Evolutionary conservation across 2,113 vertebrate species (phyloP).

Genomic region (Corythornis cristatus): DNA sequence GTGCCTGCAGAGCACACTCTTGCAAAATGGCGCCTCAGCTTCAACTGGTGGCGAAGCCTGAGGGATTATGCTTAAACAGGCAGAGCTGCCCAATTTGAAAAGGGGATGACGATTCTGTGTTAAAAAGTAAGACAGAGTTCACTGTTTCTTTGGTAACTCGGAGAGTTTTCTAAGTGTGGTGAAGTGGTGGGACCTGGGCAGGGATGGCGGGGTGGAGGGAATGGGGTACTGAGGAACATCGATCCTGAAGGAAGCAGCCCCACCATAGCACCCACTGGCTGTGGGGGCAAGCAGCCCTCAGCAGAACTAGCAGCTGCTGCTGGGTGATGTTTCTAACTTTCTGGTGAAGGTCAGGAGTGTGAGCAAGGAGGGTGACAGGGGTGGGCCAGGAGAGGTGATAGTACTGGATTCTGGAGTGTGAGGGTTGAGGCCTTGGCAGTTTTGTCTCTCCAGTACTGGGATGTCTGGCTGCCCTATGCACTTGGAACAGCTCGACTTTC

Average conservation of each 20-base stretch:
- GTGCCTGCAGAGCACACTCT: accelerated
- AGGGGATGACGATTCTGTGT: background rate
- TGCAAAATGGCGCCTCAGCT: accelerated
- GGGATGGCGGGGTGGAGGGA: too few species aligned
- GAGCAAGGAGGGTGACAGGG: accelerated
- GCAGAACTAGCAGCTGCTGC: background rate
- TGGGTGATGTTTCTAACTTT: background rate
- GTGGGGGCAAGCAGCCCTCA: background rate
- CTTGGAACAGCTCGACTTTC: background rate
- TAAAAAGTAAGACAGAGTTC: background rate
- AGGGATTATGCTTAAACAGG: too few species aligned
- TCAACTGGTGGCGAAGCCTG: background rate
- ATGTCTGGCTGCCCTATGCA: accelerated
- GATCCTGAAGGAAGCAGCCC: background rate
- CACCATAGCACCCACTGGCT: accelerated
- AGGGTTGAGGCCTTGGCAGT: background rate
- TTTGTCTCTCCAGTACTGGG: accelerated
- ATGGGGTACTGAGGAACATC: accelerated
- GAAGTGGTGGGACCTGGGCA: accelerated
- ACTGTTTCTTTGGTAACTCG: background rate
- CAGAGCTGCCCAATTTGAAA: background rate
- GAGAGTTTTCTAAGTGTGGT: background rate
- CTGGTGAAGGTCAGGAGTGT: accelerated
- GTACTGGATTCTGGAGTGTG: background rate
- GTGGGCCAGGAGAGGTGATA: accelerated